Evolutionary conservation across 2,888 invertebrate species (phyloP).

Genomic region (Lepidocyrtoides sp.): DNA sequence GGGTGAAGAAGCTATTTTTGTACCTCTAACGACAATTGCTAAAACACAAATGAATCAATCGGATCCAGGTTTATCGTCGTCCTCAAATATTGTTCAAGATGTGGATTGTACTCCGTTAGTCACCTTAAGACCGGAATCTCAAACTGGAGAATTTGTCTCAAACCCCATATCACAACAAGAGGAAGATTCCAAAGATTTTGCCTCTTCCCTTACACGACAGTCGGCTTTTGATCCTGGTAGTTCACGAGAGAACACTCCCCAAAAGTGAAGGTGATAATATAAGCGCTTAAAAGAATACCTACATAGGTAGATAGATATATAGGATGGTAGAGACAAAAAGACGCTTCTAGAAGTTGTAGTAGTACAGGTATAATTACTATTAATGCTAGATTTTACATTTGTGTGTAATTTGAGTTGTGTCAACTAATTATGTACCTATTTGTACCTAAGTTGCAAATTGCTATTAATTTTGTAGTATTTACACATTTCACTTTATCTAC

Average conservation of each 20-base stretch:
- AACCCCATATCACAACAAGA: constrained; percentile 51
- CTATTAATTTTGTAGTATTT: too few species aligned
- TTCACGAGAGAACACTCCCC: constrained; percentile 81
- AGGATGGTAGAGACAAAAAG: too few species aligned
- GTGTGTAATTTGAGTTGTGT: too few species aligned
- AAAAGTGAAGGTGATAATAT: constrained; percentile 71
- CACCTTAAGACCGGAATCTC: constrained; percentile 65
- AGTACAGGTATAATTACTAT: too few species aligned
- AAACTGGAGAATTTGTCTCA: constrained; percentile 55
- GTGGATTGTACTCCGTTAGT: constrained; percentile 51
- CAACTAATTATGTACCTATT: too few species aligned
- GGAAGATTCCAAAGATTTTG: constrained; percentile 47
- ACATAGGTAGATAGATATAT: constrained; percentile 1
- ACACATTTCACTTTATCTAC: too few species aligned
- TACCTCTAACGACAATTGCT: constrained; percentile 65
- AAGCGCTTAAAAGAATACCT: constrained; percentile 50
- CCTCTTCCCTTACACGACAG: constrained; percentile 77
- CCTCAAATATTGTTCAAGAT: constrained; percentile 68
- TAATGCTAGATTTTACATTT: too few species aligned
- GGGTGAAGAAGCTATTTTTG: constrained; percentile 82
- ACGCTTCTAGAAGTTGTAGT: too few species aligned
- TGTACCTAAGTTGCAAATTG: too few species aligned
- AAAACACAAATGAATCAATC: constrained; percentile 81
- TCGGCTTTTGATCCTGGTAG: constrained; percentile 79
- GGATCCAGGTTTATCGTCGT: constrained; percentile 81